Base-by-base conservation (phyloP, 2,797 vertebrate species). In the Hydrolagus colliei region DNA sequence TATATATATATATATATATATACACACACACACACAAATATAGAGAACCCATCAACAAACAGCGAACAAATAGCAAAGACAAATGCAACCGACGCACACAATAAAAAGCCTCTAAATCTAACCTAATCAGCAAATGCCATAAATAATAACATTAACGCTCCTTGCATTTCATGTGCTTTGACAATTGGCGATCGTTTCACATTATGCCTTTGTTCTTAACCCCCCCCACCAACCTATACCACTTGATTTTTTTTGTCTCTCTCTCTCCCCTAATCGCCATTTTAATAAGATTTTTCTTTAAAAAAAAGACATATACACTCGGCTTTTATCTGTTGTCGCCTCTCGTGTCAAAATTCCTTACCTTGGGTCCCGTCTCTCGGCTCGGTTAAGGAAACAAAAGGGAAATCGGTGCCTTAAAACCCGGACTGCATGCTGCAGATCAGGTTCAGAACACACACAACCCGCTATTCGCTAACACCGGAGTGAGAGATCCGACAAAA, bases 361-460 rank as follows among this genome's bases (percentile, higher is more conserved):
- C 77, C 77, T 79, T 63, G 14, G 14, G 10, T 77, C 27, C 77
- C 20, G 77, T 27, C 61, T 32, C 77, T 79, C 65, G 62, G 77
- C 20, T 73, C 27, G 72, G 1, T 74, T 27, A 32, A 32, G 8
- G 72, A 27, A 22, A 10, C 35, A 13, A 74, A 32, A 13, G 12
- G 73, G 1, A 9, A 13, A 12, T 73, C 73, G 12, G 27, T 5
- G 27, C 27, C 27, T 35, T 5, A 35, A 13, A 74, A 14, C 27
- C 73, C 67, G 20, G 67, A 2, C 67, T 68, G 67, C 67, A 68
- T 7, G n/a, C 16, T 71, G 14, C 68, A n/a, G 1, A 20, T 20
- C 4, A 71, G 68, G 4, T 71, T 20, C 18, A 14, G n/a, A 27
- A 27, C 68, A 71, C 68, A 20, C 68, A 9, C 68, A 5, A 68